Percentiles rank a stretch among this genome's conserved stretches.
phyloP scores from a whole-genome alignment of 1,140 invertebrate species.

The Streblospio benedicti region DNA sequence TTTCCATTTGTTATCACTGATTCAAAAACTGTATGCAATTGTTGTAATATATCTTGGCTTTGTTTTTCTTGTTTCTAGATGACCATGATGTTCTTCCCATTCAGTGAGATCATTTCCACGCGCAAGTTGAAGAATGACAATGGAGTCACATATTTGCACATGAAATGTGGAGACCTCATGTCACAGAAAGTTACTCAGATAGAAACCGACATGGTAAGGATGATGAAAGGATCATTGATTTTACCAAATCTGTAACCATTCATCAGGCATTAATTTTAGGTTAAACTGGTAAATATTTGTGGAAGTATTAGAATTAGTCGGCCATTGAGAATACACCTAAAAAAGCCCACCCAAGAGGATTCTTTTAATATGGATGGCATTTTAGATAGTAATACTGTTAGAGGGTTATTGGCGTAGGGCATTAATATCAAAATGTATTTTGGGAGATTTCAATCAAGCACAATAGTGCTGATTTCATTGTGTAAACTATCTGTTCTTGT shows the following conservation, averaged over 20 bases:
- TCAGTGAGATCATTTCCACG: conserved; percentile 90
- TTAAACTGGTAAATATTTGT: too few species aligned
- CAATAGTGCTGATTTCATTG: not conserved
- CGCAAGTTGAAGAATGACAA: conserved; percentile 85
- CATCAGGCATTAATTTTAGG: not conserved
- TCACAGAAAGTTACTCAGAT: conserved; percentile 88
- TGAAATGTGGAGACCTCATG: conserved; percentile 94
- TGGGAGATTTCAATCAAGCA: too few species aligned
- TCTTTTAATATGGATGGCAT: too few species aligned
- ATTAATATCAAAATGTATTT: too few species aligned
- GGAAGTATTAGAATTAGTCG: too few species aligned
- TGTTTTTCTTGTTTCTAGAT: conserved; percentile 57
- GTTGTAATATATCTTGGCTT: too few species aligned
- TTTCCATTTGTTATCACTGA: too few species aligned
- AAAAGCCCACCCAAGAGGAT: too few species aligned
- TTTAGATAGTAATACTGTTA: too few species aligned
- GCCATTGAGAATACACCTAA: too few species aligned
- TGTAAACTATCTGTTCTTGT: conserved; percentile 15
- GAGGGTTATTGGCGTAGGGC: too few species aligned
- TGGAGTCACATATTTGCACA: conserved; percentile 84
- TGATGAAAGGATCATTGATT: not conserved
- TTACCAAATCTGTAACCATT: not conserved
- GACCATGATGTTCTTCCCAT: conserved; percentile 81
- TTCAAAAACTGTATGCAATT: too few species aligned
- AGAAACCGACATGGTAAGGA: conserved; percentile 83